Base-by-base conservation (phyloP, 2,113 vertebrate species). In the Panurus biarmicus region DNA sequence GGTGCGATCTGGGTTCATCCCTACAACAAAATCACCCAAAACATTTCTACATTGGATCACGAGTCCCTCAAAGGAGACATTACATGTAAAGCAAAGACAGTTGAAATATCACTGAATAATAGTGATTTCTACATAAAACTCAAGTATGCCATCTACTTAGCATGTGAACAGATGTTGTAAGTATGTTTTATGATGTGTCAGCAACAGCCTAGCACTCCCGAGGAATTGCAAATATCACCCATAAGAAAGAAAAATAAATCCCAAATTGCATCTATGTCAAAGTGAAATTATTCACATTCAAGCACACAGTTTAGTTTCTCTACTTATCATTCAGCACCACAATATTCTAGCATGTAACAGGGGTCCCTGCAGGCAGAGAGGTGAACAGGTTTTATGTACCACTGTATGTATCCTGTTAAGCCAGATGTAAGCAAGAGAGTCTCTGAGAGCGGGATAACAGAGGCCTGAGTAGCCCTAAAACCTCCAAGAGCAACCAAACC, bases 1-100 rank as follows among this genome's bases (percentile, higher is more conserved):
- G 2, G 2, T n/a, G 21, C 36, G 96, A 21, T 98, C 97, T 47
- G 98, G 98, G 83, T 98, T 98, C 91, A 94, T 98, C 56, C 98
- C 99, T 99, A 95, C 9, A 80, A 74, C 24, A 92, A 48, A 95
- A 85, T 33, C 56, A 89, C 33, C 58, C 47, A 35, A 80, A 88
- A 69, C 11, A 33, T 91, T 96, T 77, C 53, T 29, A 67, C 31
- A 65, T 28, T 70, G 69, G 33, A 44, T 54, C 35, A 65, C 73
- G 44, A 86, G 14, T 51, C 14, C 9, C 29, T 85, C 60, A 53
- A 73, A 91, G 50, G 19, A 94, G 24, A 42, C 36, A 47, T 44
- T 57, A 57, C 10, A 29, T 5, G 6, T 54, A 91, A 87, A 87
- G 18, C 48, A 93, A 73, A 82, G 38, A 45, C 25, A 51, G 33